phyloP scores from a whole-genome alignment of 2,113 vertebrate species.

The Embiotoca jacksoni region DNA sequence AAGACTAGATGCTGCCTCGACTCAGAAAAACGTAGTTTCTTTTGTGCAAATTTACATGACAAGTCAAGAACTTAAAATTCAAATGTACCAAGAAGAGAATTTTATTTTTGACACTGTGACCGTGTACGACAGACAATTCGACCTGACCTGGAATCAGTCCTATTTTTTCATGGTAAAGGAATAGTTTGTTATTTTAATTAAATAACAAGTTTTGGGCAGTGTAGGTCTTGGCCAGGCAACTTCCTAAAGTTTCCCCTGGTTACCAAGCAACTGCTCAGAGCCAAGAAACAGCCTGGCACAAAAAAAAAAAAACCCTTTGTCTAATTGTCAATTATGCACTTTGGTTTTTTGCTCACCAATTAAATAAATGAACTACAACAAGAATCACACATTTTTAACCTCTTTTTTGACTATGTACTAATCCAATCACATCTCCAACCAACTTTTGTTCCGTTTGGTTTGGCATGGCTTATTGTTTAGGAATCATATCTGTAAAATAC shows the following conservation, averaged over 20 bases:
- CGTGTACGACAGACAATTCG: too few species aligned
- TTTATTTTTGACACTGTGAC: too few species aligned
- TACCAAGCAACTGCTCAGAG: slow-evolving; percentile 35
- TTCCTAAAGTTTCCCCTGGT: slow-evolving; percentile 16
- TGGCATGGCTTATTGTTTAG: neutral
- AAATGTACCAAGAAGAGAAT: too few species aligned
- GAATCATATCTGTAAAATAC: too few species aligned
- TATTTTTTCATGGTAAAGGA: neutral
- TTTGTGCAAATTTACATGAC: too few species aligned
- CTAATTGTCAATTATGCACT: neutral
- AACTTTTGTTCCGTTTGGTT: neutral
- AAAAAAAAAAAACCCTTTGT: neutral
- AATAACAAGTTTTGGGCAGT: neutral
- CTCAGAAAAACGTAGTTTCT: too few species aligned
- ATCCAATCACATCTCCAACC: neutral
- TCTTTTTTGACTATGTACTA: neutral
- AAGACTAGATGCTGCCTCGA: too few species aligned
- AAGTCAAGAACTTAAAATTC: too few species aligned
- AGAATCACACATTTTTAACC: neutral
- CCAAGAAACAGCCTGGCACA: slow-evolving; percentile 13
- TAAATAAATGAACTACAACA: slow-evolving; percentile 16
- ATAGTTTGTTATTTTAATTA: slow-evolving; percentile 5
- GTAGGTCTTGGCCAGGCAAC: slow-evolving; percentile 1
- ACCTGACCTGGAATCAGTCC: neutral
- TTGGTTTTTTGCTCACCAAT: neutral